Percentiles rank a stretch among this genome's conserved stretches.
Evolutionary conservation across 2,888 invertebrate species (phyloP).

Genomic region (Diplolepis rosae): DNA sequence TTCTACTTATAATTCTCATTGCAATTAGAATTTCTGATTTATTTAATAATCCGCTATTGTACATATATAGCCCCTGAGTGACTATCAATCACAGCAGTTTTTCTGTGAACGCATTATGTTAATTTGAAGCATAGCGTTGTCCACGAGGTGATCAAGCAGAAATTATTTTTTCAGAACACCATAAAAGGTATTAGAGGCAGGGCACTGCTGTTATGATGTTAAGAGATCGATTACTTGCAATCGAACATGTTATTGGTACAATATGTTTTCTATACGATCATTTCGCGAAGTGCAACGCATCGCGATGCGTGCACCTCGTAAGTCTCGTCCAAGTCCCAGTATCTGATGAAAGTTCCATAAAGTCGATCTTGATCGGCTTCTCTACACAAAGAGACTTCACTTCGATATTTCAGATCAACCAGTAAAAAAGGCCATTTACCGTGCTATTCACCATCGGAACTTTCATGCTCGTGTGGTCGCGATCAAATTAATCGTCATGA

Average conservation of each 20-base stretch:
- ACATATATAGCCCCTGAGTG: background rate
- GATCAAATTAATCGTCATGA: constrained; percentile 62
- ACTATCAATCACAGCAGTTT: background rate
- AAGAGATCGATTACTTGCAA: constrained; percentile 41
- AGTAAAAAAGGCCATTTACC: constrained; percentile 37
- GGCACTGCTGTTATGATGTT: constrained; percentile 7
- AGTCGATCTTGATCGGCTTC: constrained; percentile 43
- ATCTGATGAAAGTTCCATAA: constrained; percentile 49
- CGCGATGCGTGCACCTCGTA: constrained; percentile 29
- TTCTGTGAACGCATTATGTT: background rate
- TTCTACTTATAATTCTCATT: background rate
- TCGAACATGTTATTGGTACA: constrained; percentile 34
- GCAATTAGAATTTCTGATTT: background rate
- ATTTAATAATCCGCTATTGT: background rate
- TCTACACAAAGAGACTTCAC: constrained; percentile 41
- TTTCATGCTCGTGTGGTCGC: constrained; percentile 35
- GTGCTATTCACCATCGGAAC: background rate
- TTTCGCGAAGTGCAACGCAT: constrained; percentile 29
- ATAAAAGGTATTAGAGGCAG: background rate
- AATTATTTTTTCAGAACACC: background rate
- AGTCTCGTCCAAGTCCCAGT: constrained; percentile 25
- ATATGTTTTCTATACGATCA: constrained; percentile 38
- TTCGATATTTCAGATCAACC: constrained; percentile 37
- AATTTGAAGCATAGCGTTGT: background rate
- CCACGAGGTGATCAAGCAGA: background rate